Base-by-base conservation (phyloP, 2,113 vertebrate species). In the Dasyurus viverrinus region DNA sequence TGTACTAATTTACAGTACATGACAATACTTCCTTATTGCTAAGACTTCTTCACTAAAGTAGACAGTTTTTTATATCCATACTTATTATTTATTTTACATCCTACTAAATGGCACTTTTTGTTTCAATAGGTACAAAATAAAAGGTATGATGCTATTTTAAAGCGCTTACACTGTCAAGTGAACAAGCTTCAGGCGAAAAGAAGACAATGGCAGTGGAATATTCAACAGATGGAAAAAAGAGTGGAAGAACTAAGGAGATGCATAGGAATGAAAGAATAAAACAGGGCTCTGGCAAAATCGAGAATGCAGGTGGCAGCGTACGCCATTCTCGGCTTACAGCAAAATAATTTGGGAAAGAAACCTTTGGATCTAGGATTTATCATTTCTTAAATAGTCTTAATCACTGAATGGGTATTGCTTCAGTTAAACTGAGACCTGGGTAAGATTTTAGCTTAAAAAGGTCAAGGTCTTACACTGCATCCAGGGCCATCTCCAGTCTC, bases 101-200 rank as follows among this genome's bases (percentile, higher is more conserved):
- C 53, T 90, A 16, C 92, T 96, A 8, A 96, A 53, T 22, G 91
- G 0, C 7, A 48, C 94, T 96, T 53, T 95, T 95, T 89, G 0
- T 97, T 94, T 94, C 94, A 92, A 97, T 92, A 99, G 99, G 98
- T 99, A 54, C 98, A 99, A 93, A 98, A 98, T 97, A 99, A 99
- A 96, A 98, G 99, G 97, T 98, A 98, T 0, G 93, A 98, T 95
- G 99, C 99, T 90, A 98, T 99, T 97, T 97, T 99, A 47, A 99
- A 98, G 91, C 98, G 98, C 95, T 97, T 99, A 90, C 98, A 96
- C 92, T 99, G 98, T 91, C 98, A 99, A 14, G 93, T 99, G 95
- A 98, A 98, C 89, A 99, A 98, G 90, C 84, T 98, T 57, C 97
- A 98, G 53, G 97, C 98, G 90, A 98, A 97, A 47, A 98, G 97